Evolutionary conservation across 2,113 vertebrate species (phyloP).

Genomic region (Tupaia tana): DNA sequence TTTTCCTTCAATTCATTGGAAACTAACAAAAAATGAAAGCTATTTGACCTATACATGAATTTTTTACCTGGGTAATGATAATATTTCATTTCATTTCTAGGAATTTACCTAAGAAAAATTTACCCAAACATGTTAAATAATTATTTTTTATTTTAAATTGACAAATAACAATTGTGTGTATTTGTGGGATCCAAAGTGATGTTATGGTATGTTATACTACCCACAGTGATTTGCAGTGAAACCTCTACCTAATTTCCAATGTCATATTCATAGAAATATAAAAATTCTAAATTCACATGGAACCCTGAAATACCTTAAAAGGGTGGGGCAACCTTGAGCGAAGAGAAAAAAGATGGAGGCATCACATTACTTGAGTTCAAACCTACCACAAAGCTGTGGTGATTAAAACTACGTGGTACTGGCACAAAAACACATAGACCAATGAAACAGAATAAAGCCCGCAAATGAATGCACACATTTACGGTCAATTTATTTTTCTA

Average conservation of each 20-base stretch:
- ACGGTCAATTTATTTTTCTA: too few species aligned
- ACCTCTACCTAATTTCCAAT: neutral
- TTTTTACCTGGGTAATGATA: neutral
- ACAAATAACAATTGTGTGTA: neutral
- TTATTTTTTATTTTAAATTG: neutral
- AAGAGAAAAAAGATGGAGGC: neutral
- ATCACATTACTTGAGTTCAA: neutral
- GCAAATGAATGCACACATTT: too few species aligned
- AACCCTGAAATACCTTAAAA: neutral
- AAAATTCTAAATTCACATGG: neutral
- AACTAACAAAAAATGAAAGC: conserved; percentile 46
- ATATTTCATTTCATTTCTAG: neutral
- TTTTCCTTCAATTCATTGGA: conserved; percentile 10
- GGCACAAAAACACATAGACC: neutral
- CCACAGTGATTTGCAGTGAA: neutral
- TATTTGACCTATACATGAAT: conserved; percentile 23
- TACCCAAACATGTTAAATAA: neutral
- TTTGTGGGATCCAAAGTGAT: neutral
- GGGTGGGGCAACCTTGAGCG: neutral
- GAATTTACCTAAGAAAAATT: neutral
- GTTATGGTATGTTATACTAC: neutral
- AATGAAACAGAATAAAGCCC: too few species aligned
- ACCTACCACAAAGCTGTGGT: neutral
- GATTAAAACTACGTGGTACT: neutral
- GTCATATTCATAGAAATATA: neutral